Evolutionary conservation across 2,888 invertebrate genomes (phyloP).

Genomic region (Sarcophaga rosellei): DNA sequence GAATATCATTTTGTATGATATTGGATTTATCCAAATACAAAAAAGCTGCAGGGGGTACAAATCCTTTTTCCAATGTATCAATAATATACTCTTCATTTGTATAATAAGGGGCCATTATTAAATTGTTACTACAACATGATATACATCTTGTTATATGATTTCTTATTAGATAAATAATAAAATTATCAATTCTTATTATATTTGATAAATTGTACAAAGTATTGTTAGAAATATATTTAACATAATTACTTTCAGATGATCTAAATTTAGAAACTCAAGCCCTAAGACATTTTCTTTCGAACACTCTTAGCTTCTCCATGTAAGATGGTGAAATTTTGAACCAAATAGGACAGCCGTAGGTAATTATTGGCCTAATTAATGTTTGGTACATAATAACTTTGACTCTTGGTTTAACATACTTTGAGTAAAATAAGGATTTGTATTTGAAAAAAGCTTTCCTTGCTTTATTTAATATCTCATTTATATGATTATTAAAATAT

Average conservation of each 20-base stretch:
- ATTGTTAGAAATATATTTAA: background rate
- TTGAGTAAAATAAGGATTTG: no score
- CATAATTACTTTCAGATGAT: background rate
- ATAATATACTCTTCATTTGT: background rate
- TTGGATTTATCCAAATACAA: background rate
- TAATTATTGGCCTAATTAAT: background rate
- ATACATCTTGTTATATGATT: background rate
- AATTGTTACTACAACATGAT: background rate
- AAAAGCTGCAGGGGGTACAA: background rate
- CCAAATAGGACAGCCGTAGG: no score
- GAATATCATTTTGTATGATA: background rate
- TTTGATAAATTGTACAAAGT: background rate
- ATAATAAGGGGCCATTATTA: background rate
- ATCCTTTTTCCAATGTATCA: background rate
- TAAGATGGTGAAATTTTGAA: no score
- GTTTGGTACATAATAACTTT: background rate
- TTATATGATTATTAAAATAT: no score
- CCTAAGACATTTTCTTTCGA: background rate
- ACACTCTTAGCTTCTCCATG: no score
- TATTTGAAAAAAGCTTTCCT: no score
- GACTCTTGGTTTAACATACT: no score
- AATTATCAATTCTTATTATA: background rate
- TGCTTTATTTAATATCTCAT: no score
- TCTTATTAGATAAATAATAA: background rate
- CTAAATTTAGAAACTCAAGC: background rate